Evolutionary conservation across 2,113 vertebrate species (phyloP).

Genomic region (Ptilorrhoa leucosticta): DNA sequence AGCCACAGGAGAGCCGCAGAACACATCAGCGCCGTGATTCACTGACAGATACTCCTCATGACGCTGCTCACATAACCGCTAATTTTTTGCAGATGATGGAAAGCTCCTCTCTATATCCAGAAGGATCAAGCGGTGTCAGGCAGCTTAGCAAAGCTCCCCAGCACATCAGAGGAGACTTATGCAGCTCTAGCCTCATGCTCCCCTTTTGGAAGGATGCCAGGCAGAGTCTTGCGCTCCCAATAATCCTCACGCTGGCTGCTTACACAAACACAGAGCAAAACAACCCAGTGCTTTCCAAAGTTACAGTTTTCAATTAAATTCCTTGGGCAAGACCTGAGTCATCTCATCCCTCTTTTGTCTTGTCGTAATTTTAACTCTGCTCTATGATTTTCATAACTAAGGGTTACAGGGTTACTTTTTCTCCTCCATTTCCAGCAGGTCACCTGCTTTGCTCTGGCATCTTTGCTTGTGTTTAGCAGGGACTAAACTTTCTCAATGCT

Average conservation of each 20-base stretch:
- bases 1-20: fast-evolving
- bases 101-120: not conserved
- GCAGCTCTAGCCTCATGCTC: not conserved
- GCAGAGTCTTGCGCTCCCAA: not conserved
- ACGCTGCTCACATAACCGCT: not conserved
- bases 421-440: not conserved
- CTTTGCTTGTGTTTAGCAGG: not conserved
- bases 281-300: not conserved
- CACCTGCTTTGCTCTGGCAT: not conserved
- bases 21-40: fast-evolving
- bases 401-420: not conserved
- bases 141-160: not conserved
- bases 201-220: not conserved
- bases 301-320: not conserved
- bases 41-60: not conserved
- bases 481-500: not conserved
- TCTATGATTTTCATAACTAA: not conserved
- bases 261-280: not conserved
- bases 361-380: not conserved
- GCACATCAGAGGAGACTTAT: not conserved
- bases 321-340: not conserved
- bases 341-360: not conserved
- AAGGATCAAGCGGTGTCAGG: not conserved
- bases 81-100: slow-evolving; percentile 27
- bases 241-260: not conserved